Evolutionary conservation across 2,113 vertebrate genomes (phyloP).

Genomic region (Triplophysa rosa): DNA sequence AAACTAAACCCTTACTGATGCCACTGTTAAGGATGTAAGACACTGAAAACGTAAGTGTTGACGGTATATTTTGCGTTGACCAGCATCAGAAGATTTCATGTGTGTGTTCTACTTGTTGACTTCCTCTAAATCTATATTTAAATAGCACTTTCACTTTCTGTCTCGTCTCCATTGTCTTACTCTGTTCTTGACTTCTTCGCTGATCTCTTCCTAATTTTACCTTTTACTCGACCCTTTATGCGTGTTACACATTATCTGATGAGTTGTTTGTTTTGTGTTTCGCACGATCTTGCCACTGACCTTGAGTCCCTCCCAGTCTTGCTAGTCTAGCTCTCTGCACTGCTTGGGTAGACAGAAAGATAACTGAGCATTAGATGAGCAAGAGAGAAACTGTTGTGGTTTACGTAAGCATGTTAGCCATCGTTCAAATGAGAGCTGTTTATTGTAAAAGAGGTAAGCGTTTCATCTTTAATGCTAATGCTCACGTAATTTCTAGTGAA

Average conservation of each 20-base stretch:
- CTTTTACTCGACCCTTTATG: neutral
- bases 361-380: conserved; percentile 8
- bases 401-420: neutral
- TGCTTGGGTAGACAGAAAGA: neutral
- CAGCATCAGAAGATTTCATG: conserved; percentile 1
- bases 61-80: neutral
- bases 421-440: neutral
- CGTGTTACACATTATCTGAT: conserved; percentile 43
- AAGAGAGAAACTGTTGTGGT: neutral
- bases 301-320: conserved; percentile 45
- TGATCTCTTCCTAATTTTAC: conserved; percentile 1
- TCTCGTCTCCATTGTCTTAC: neutral
- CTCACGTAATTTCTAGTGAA: neutral
- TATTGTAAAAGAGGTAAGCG: neutral
- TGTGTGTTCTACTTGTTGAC: conserved; percentile 19
- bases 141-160: conserved; percentile 23
- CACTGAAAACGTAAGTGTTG: neutral
- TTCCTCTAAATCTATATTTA: conserved; percentile 41
- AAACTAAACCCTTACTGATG: too few species aligned
- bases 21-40: too few species aligned
- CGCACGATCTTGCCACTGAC: conserved; percentile 41
- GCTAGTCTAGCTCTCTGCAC: neutral
- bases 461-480: neutral
- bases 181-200: neutral
- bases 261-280: conserved; percentile 47